Evolutionary conservation across 2,888 invertebrate species (phyloP), one percentile per base, ranked within the genome.

Genomic region (Emmelina monodactyla): DNA sequence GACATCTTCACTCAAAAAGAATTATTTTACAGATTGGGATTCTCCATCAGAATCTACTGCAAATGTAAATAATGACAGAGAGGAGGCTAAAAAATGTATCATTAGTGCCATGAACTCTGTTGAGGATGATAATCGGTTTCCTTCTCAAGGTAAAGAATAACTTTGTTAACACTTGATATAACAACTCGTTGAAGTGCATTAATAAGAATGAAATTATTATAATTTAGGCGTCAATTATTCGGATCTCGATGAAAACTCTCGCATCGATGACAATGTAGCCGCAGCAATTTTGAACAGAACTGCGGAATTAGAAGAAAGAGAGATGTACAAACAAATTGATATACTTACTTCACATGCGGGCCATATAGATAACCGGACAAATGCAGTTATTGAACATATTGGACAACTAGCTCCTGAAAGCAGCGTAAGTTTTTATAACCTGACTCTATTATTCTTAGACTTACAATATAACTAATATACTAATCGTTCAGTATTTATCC

Each of bases 351-450:
- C 55, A 25, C 70, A 67, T 37, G 70, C 67, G 0, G 68, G 75
- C 4, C 54, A 59, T 32, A 62, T 79, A 2, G 78, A 80, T 37
- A 79, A 80, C 43, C 62, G 61, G 30, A 75, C 78, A 11, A 80
- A 80, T 34, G 40, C 57, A 1, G 69, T 80, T 32, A 69, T 80
- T 0, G 78, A 80, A 30, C 62, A 62, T 19, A 67, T 79, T 4
- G 25, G 25, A 3, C 9, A 10, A 14, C 5, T 16, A 32, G 32
- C 12, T 10, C 9, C 14, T 3, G 10, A n/a, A 9, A 22, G 7
- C 2, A 32, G 11, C 9, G 32, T 9, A 14, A 16, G 7, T 22
- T 31, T 22, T 29, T 28, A 6, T n/a, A n/a, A n/a, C n/a, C n/a
- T n/a, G 19, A 6, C 19, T 5, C 19, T 19, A 19, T 5, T 19